Base-by-base conservation (phyloP, 2,888 invertebrate species). In the Azorinus chamasolen region DNA sequence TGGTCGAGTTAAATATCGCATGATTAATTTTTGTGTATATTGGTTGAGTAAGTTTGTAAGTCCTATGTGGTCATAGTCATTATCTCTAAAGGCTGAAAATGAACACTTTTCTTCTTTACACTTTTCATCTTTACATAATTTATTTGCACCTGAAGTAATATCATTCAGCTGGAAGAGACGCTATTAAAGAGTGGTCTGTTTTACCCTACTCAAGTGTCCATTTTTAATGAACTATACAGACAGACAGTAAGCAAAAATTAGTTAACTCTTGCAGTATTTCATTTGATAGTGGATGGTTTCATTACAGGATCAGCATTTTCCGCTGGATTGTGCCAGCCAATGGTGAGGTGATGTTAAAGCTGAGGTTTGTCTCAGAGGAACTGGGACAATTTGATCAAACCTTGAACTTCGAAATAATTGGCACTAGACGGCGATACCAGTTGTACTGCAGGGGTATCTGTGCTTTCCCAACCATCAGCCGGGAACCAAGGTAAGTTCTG, bases 371-470 rank as follows among this genome's bases (percentile, higher is more conserved):
- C 68, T 93, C 93, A 0, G 92, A 93, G 58, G 92, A 92, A 53
- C 88, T 92, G 0, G 93, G 93, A 1, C 92, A 93, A 83, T 93
- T 93, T 88, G 93, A 93, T 73, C 93, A 93, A 84, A 93, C 93
- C 1, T 73, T 93, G 54, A 93, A 92, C 82, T 93, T 93, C 89
- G 93, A 93, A 81, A 91, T 93, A 61, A 84, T 92, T 27, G 93
- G 92, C 32, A 93, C 93, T 25, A 85, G 91, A 53, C 64, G 93
- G 50, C 81, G 91, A 20, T 93, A 93, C 87, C 93, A 93, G 83
- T 81, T 93, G 54, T 92, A 91, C 80, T 92, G 93, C 68, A 86
- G 93, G n/a, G 93, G 93, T 25, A 86, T 93, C 20, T 93, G 93
- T 85, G 90, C 93, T 18, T 93, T 93, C 86, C 93, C 93, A 16